phyloP scores from a whole-genome alignment of 2,888 invertebrate species.

The Eustalomyia histrio region DNA sequence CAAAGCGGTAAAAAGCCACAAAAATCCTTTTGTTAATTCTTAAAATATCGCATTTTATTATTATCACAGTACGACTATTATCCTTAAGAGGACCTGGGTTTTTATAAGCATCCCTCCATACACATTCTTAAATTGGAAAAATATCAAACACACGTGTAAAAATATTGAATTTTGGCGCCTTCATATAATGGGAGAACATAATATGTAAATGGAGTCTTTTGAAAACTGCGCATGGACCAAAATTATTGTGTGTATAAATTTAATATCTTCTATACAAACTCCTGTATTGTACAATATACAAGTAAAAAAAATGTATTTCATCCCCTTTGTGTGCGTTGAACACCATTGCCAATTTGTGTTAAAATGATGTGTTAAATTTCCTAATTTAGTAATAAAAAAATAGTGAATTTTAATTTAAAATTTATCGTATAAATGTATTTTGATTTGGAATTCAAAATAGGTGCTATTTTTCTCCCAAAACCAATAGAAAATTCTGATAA shows the following conservation, averaged over 20 bases:
- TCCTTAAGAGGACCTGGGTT: constrained; percentile 37
- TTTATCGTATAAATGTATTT: too few relatives aligned
- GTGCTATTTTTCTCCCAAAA: too few relatives aligned
- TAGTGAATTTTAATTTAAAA: too few relatives aligned
- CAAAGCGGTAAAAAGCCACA: constrained; percentile 8
- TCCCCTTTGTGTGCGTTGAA: neutral
- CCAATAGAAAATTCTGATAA: too few relatives aligned
- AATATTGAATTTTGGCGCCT: constrained; percentile 79
- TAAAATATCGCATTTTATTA: constrained; percentile 1
- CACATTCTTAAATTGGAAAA: constrained; percentile 2
- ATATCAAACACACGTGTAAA: constrained; percentile 66
- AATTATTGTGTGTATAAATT: neutral
- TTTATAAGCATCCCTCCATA: neutral
- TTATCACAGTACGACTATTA: constrained; percentile 24
- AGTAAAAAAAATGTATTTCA: neutral
- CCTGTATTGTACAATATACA: neutral
- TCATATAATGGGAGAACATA: constrained; percentile 73
- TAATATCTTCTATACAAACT: neutral
- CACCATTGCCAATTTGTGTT: neutral
- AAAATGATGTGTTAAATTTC: too few relatives aligned
- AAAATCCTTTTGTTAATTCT: constrained; percentile 39
- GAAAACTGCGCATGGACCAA: constrained; percentile 57
- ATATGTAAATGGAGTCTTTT: neutral
- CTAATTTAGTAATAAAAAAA: too few relatives aligned
- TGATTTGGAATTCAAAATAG: too few relatives aligned